Conservation (phyloP, 2,797 vertebrate species). For the Gorsachius magnificus region DNA sequence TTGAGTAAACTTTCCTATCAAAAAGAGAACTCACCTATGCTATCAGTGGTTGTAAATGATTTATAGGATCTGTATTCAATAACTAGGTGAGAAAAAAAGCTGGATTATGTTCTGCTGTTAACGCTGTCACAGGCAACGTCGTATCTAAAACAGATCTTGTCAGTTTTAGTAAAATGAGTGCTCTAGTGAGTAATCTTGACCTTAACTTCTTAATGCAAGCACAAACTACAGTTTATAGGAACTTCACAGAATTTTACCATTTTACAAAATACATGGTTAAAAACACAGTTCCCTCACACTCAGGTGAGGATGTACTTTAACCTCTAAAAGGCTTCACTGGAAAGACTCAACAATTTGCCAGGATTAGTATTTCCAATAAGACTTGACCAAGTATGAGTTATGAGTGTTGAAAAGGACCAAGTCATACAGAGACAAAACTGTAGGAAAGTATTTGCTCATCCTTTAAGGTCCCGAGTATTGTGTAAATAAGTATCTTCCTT, state of each 20-base stretch:
- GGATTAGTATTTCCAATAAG: background rate
- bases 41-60: conserved; percentile 5
- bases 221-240: background rate
- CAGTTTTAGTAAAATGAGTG: background rate
- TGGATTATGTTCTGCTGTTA: background rate
- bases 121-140: background rate
- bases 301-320: background rate
- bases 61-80: background rate
- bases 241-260: background rate
- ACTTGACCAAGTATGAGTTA: background rate
- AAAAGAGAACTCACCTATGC: background rate
- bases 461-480: background rate
- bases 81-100: background rate
- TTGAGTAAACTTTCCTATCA: background rate
- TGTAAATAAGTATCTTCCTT: background rate
- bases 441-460: background rate
- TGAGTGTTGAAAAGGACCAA: background rate
- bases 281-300: background rate
- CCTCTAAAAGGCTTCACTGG: background rate
- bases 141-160: background rate
- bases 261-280: background rate
- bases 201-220: background rate
- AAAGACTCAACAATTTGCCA: background rate
- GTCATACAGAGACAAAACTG: background rate
- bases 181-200: background rate